Evolutionary conservation across 1,140 invertebrate genomes (phyloP).

Genomic region (Drosophila virilis): DNA sequence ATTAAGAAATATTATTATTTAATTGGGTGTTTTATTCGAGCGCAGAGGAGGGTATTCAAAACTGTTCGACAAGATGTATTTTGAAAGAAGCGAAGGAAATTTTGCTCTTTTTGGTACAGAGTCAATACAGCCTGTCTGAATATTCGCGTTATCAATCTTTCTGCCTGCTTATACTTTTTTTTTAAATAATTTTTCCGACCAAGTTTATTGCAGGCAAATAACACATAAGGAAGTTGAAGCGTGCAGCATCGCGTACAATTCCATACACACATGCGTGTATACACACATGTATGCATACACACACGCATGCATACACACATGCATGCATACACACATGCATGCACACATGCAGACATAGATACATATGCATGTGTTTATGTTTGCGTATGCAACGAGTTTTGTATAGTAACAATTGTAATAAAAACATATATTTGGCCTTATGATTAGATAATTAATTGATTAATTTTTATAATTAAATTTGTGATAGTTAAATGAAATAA

Average conservation of each 20-base stretch:
- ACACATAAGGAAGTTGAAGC: constrained; percentile 20
- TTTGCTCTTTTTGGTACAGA: not conserved
- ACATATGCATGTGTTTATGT: too few relatives aligned
- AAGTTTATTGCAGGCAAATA: constrained; percentile 4
- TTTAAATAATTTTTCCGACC: not conserved
- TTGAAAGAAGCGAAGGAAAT: not conserved
- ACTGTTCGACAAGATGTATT: not conserved
- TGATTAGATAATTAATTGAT: too few relatives aligned
- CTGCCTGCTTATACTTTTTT: constrained; percentile 1
- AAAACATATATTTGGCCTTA: too few relatives aligned
- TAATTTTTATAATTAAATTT: too few relatives aligned
- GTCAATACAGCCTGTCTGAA: not conserved
- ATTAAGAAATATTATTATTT: not conserved
- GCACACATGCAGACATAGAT: too few relatives aligned
- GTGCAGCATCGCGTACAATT: not conserved
- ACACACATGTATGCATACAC: not conserved
- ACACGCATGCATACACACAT: too few relatives aligned
- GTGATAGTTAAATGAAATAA: too few relatives aligned
- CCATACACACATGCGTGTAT: not conserved
- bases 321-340: not conserved
- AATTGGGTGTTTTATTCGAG: not conserved
- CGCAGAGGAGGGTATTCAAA: constrained; percentile 8
- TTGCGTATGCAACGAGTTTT: too few relatives aligned
- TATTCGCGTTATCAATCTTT: constrained; percentile 2
- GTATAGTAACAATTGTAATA: too few relatives aligned